A percentile compares a stretch with the other conserved stretches of the same genome.
Conservation (phyloP, 1,140 invertebrate genomes). For the Myzus persicae region DNA sequence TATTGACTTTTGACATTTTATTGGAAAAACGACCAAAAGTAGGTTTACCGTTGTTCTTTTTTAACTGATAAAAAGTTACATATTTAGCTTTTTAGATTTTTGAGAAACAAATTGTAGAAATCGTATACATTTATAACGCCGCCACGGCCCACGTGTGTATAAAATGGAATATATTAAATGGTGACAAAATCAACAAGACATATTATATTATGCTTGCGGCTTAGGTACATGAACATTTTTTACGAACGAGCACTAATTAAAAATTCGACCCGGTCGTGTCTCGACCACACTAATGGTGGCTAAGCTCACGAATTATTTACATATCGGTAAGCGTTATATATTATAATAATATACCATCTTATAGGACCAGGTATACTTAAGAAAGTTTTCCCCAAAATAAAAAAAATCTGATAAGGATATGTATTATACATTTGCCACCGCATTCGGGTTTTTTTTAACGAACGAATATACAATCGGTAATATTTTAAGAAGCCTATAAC, state of each 20-base stretch:
- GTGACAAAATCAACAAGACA: neutral
- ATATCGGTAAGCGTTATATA: neutral
- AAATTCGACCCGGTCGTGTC: neutral
- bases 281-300: neutral
- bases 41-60: neutral
- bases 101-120: neutral
- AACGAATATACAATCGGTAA: neutral
- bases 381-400: neutral
- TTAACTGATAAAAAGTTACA: neutral
- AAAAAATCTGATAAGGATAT: conserved; percentile 9
- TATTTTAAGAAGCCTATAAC: neutral
- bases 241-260: neutral
- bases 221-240: neutral
- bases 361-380: neutral
- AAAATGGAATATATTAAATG: too few species aligned
- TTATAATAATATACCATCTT: neutral
- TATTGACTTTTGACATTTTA: neutral
- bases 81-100: conserved; percentile 14
- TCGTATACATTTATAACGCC: neutral
- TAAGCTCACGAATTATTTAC: neutral
- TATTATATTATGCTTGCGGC: neutral
- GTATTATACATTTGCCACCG: neutral
- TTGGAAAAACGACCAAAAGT: neutral
- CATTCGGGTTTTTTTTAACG: neutral
- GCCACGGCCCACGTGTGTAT: neutral